These are phyloP conservation scores for Ashinkailepas kermadecensis DNA, from an alignment of 2,888 invertebrate genomes.

Conservation along the genomic window DNA sequence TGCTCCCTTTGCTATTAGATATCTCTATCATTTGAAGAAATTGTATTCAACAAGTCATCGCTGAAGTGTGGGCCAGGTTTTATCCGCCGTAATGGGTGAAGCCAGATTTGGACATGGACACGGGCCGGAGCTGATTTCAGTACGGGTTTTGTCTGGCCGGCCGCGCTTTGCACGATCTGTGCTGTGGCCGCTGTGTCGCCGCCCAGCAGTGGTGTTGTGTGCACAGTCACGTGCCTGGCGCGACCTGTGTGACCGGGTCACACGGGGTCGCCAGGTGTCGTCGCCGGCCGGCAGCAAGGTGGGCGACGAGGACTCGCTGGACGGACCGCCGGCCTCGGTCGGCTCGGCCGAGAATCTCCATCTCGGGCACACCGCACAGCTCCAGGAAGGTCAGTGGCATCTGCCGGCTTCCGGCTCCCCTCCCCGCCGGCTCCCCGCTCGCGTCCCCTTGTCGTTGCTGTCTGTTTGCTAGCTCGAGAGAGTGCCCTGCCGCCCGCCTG, in stretches of 20 bases:
- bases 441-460: not conserved
- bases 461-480: too few species aligned
- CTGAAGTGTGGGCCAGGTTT: too few species aligned
- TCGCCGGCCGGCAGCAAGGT: slow-evolving; percentile 39
- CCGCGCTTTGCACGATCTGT: too few species aligned
- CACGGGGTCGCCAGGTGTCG: slow-evolving; percentile 3
- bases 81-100: too few species aligned
- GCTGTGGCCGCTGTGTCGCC: too few species aligned
- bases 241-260: not conserved
- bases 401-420: slow-evolving; percentile 42
- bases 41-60: too few species aligned
- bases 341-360: slow-evolving; percentile 49
- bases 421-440: slow-evolving; percentile 40
- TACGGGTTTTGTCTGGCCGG: not conserved
- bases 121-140: too few species aligned
- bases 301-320: slow-evolving; percentile 62
- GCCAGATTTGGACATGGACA: too few species aligned
- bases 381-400: slow-evolving; percentile 27
- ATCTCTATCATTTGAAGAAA: too few species aligned
- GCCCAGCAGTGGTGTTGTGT: too few species aligned
- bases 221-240: too few species aligned
- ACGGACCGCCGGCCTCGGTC: slow-evolving; percentile 69
- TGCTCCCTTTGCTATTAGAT: too few species aligned
- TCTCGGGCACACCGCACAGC: slow-evolving; percentile 29
- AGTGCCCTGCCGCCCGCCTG: not conserved